Conservation (phyloP, 2,113 vertebrate genomes). For the Cervus canadensis region DNA sequence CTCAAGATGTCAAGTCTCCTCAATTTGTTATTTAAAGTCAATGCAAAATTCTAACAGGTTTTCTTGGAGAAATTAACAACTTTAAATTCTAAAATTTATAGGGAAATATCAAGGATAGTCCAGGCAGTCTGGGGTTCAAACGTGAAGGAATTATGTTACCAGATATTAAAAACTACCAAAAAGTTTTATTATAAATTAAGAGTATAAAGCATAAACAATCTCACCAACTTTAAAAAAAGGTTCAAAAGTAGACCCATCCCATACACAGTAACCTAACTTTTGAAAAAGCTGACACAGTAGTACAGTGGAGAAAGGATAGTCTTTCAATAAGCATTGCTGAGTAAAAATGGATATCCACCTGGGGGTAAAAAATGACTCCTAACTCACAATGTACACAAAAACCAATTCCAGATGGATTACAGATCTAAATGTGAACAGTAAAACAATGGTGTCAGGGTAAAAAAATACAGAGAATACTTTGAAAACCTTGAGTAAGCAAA, state of each 20-base stretch:
- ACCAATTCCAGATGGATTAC: background rate
- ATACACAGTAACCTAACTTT: background rate
- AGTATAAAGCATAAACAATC: background rate
- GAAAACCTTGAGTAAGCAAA: background rate
- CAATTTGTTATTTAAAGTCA: background rate
- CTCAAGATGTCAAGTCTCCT: background rate
- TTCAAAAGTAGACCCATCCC: background rate
- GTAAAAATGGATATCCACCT: background rate
- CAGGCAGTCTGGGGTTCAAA: background rate
- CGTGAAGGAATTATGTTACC: background rate
- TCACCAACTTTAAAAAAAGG: background rate
- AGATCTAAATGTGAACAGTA: background rate
- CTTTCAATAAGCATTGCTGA: background rate
- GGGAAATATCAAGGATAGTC: background rate
- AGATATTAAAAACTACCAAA: background rate
- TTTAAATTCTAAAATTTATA: background rate
- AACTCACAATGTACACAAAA: background rate
- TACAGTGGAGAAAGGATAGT: background rate
- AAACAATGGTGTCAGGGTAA: background rate
- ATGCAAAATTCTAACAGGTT: background rate
- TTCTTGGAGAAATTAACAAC: slow-evolving; percentile 22
- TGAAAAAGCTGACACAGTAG: background rate
- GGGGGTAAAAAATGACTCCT: background rate
- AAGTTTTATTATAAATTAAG: slow-evolving; percentile 24
- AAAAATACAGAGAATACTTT: background rate